phyloP scores from a whole-genome alignment of 2,888 invertebrate genomes.

The Pammene fasciana region DNA sequence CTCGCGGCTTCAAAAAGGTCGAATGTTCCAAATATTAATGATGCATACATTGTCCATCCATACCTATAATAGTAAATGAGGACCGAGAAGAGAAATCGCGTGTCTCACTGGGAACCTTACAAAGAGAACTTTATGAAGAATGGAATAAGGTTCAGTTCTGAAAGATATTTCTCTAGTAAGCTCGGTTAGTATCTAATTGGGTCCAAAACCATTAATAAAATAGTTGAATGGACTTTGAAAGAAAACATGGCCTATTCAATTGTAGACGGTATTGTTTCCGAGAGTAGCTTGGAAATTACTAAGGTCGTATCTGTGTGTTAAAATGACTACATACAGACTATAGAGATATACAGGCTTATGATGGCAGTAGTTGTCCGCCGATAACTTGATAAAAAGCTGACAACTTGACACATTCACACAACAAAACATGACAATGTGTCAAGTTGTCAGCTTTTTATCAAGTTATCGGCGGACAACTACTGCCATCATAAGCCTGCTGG shows the following conservation, averaged over 20 bases:
- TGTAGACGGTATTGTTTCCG: slow-evolving; percentile 44
- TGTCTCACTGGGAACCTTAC: not conserved
- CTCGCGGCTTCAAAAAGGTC: not conserved
- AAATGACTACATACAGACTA: too few species aligned
- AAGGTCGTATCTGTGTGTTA: slow-evolving; percentile 43
- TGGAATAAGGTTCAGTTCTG: not conserved
- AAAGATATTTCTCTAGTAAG: not conserved
- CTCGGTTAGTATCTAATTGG: slow-evolving; percentile 46
- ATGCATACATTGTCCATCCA: slow-evolving; percentile 28
- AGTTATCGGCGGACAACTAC: too few species aligned
- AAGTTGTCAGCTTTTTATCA: too few species aligned
- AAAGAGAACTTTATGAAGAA: not conserved
- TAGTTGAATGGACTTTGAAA: slow-evolving; percentile 52
- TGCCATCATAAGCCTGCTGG: too few species aligned
- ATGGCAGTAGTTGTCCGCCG: too few species aligned
- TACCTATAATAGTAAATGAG: slow-evolving; percentile 35
- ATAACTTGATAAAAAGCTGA: too few species aligned
- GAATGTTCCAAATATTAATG: slow-evolving; percentile 33
- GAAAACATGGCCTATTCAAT: slow-evolving; percentile 45
- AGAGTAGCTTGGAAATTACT: slow-evolving; percentile 55
- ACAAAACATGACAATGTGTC: too few species aligned
- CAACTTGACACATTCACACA: too few species aligned
- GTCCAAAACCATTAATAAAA: slow-evolving; percentile 61
- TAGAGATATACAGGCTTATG: too few species aligned
- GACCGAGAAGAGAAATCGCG: slow-evolving; percentile 33